These are phyloP conservation scores for Aphyosemion australe DNA, from an alignment of 2,113 vertebrate species.

Conservation along the genomic window DNA sequence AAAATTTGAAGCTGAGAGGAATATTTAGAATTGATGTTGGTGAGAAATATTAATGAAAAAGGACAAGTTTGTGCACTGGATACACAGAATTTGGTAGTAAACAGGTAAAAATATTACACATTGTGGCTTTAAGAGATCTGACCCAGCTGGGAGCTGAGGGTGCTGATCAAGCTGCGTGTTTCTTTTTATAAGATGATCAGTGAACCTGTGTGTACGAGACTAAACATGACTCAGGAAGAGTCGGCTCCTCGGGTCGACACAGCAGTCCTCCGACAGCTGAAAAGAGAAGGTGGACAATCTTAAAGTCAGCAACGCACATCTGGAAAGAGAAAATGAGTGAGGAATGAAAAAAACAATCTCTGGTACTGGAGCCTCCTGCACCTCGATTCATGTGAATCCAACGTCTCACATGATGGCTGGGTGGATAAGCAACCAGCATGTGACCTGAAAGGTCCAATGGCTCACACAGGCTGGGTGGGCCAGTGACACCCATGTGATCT, in stretches of 20 bases:
- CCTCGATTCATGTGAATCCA: background rate
- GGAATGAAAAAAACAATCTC: background rate
- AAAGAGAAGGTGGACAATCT: background rate
- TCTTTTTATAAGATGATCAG: background rate
- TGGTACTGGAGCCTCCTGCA: background rate
- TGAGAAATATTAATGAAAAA: too few relatives aligned
- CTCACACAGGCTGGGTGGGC: background rate
- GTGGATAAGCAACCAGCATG: background rate
- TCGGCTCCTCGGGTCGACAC: background rate
- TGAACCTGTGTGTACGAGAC: background rate
- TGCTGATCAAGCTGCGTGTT: background rate
- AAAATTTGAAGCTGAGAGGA: too few relatives aligned
- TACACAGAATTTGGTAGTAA: too few relatives aligned
- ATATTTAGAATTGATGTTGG: too few relatives aligned
- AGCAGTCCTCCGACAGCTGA: background rate
- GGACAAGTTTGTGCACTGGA: too few relatives aligned
- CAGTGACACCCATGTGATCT: background rate
- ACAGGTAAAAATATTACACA: too few relatives aligned
- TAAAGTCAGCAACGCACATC: background rate
- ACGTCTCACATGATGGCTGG: slow-evolving; percentile 1
- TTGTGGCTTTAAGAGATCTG: background rate
- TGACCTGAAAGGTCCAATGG: background rate
- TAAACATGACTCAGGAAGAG: background rate
- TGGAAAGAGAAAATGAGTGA: background rate
- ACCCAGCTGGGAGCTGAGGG: background rate